phyloP scores from a whole-genome alignment of 2,888 invertebrate genomes.

The Fragum whitleyi region DNA sequence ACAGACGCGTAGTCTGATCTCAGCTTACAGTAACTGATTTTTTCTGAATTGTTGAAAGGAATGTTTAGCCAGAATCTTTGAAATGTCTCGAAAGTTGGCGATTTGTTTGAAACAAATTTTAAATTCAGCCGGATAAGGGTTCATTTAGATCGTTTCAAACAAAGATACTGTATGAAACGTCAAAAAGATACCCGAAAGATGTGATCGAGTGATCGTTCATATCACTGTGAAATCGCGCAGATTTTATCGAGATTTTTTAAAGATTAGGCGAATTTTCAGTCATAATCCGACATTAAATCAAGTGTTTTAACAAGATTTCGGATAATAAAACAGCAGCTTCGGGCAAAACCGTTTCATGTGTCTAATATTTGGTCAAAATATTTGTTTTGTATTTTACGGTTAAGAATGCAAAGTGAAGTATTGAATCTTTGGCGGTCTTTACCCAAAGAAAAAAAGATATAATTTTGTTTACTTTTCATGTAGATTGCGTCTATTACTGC shows the following conservation, averaged over 20 bases:
- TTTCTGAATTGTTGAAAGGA: no score
- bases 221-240: slow-evolving; percentile 19
- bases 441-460: no score
- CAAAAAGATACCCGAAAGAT: slow-evolving; percentile 1
- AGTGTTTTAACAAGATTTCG: slow-evolving; percentile 19
- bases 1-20: no score
- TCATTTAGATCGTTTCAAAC: not conserved
- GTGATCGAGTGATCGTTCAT: not conserved
- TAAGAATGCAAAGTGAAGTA: no score
- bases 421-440: not conserved
- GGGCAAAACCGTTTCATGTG: not conserved
- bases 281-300: slow-evolving; percentile 23
- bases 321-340: slow-evolving; percentile 21
- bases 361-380: not conserved
- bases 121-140: no score
- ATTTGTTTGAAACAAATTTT: no score
- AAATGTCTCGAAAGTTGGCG: no score
- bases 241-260: slow-evolving; percentile 11
- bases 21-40: no score
- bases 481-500: no score
- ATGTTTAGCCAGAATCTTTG: no score
- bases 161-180: not conserved
- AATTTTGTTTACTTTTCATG: no score
- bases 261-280: not conserved
- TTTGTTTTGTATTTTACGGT: not conserved